Percentiles rank a stretch among this genome's conserved stretches.
phyloP scores from a whole-genome alignment of 2,888 invertebrate species.

The Enchytraeus crypticus region DNA sequence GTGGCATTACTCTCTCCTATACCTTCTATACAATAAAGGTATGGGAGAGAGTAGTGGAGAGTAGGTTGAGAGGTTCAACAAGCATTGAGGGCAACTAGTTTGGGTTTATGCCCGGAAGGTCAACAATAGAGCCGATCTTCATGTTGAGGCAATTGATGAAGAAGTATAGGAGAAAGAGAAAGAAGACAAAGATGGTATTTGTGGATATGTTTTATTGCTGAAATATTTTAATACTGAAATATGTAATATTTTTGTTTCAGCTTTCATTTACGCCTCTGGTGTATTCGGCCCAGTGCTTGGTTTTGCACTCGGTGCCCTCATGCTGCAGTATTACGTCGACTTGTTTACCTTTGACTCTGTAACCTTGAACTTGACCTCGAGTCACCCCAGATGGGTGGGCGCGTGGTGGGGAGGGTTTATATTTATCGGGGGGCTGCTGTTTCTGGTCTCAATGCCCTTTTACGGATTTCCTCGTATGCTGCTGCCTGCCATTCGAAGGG shows the following conservation, averaged over 20 bases:
- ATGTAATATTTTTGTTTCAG: constrained; percentile 52
- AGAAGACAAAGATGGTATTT: too few relatives aligned
- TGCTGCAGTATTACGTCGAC: constrained; percentile 84
- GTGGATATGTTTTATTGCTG: too few relatives aligned
- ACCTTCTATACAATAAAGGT: too few relatives aligned
- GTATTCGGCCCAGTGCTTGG: constrained; percentile 91
- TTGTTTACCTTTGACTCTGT: constrained; percentile 57
- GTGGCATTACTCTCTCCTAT: too few relatives aligned
- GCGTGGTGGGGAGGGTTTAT: constrained; percentile 64
- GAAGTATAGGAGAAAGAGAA: too few relatives aligned
- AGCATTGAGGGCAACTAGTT: too few relatives aligned
- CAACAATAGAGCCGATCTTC: too few relatives aligned
- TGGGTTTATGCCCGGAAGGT: too few relatives aligned
- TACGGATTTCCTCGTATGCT: constrained; percentile 75
- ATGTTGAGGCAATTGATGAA: too few relatives aligned
- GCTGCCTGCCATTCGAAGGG: neutral
- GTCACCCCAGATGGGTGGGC: constrained; percentile 53
- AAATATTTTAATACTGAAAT: too few relatives aligned
- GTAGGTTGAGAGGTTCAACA: too few relatives aligned
- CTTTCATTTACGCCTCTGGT: constrained; percentile 92
- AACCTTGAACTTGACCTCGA: constrained; percentile 31
- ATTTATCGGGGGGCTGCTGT: constrained; percentile 74
- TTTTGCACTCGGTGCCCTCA: constrained; percentile 80
- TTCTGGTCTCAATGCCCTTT: constrained; percentile 79
- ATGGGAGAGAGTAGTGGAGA: too few relatives aligned